These are phyloP conservation scores for Lymantria dispar DNA, from an alignment of 2,888 invertebrate species.

Conservation along the genomic window DNA sequence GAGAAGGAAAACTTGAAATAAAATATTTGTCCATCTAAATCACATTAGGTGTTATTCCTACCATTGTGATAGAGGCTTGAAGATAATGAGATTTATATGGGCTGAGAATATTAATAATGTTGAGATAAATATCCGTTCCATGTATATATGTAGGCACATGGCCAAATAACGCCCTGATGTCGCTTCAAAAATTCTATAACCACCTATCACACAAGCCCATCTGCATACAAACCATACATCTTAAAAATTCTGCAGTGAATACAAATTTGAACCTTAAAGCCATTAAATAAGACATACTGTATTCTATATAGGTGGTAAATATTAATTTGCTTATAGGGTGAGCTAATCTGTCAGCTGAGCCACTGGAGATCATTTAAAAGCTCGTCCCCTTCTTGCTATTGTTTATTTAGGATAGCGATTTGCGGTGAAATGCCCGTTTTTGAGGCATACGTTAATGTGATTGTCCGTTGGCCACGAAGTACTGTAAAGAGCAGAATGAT, in stretches of 20 bases:
- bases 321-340: conserved; percentile 57
- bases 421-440: conserved; percentile 71
- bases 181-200: conserved; percentile 73
- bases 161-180: conserved; percentile 63
- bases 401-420: conserved; percentile 80
- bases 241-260: conserved; percentile 2
- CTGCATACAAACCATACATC: conserved; percentile 41
- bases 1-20: too few relatives aligned
- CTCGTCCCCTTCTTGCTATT: conserved; percentile 74
- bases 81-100: too few relatives aligned
- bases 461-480: conserved; percentile 65
- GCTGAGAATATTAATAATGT: conserved; percentile 23
- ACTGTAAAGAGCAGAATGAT: conserved; percentile 46
- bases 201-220: conserved; percentile 67
- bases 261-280: conserved; percentile 31
- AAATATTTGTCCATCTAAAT: too few relatives aligned
- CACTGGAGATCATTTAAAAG: conserved; percentile 78
- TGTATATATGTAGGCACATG: conserved; percentile 60
- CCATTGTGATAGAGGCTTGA: too few relatives aligned
- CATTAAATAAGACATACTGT: conserved; percentile 12
- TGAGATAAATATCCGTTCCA: conserved; percentile 15
- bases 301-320: conserved; percentile 21
- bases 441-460: conserved; percentile 77
- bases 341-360: conserved; percentile 80
- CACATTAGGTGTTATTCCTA: too few relatives aligned